These are phyloP conservation scores for Diprion similis DNA, from an alignment of 1,140 invertebrate genomes.

Conservation along the genomic window DNA sequence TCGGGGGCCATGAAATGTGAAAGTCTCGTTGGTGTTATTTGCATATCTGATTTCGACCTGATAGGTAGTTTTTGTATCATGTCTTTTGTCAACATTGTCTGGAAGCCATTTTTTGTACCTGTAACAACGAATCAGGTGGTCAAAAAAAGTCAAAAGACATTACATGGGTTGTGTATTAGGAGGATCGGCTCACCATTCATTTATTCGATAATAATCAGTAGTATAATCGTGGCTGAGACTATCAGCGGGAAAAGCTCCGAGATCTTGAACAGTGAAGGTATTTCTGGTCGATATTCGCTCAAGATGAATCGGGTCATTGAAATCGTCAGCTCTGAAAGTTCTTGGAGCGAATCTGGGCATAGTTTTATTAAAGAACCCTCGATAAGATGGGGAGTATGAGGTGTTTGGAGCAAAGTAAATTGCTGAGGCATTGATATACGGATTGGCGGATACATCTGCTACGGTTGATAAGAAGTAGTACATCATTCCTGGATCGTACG, in stretches of 20 bases:
- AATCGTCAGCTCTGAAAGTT: conserved; percentile 90
- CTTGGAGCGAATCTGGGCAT: conserved; percentile 94
- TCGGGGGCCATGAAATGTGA: conserved; percentile 92
- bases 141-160: background rate
- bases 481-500: conserved; percentile 97
- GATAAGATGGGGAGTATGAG: conserved; percentile 93
- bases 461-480: conserved; percentile 96
- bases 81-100: conserved; percentile 79
- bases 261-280: conserved; percentile 82
- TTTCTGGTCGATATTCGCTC: conserved; percentile 91
- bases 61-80: conserved; percentile 94
- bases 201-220: conserved; percentile 87
- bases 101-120: conserved; percentile 86
- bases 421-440: conserved; percentile 90
- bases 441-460: conserved; percentile 93
- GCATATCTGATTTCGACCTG: conserved; percentile 91
- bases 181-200: conserved; percentile 80
- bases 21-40: conserved; percentile 95
- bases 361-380: conserved; percentile 97
- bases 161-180: background rate
- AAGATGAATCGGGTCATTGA: conserved; percentile 92
- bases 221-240: conserved; percentile 88
- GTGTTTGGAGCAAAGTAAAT: conserved; percentile 95
- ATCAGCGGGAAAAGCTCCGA: conserved; percentile 79
- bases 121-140: conserved; percentile 26